Base-by-base conservation (phyloP, 2,797 vertebrate genomes). In the Galaxias olidus region DNA sequence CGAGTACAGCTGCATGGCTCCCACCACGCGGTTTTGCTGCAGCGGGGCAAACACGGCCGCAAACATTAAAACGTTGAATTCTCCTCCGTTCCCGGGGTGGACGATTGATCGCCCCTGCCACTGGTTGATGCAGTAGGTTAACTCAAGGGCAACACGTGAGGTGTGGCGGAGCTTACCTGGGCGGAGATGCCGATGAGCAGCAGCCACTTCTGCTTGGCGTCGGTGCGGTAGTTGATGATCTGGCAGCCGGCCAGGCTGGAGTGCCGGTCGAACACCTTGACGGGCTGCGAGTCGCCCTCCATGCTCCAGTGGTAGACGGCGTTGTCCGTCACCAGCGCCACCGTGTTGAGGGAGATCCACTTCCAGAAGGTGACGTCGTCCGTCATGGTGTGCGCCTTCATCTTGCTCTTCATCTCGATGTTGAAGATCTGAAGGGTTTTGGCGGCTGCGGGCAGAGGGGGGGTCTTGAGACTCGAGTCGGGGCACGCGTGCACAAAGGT, bases 381-480 rank as follows among this genome's bases (percentile, higher is more conserved):
- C 0, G 96, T 98, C 97, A 99, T 99, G 57, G 97, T 99, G 82
- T 99, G 97, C 17, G 96, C 97, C 89, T 99, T 99, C 97, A 99
- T 99, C 91, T 99, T 99, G 85, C 96, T 99, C 92, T 99, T 99
- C 97, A 98, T 99, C 85, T 98, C 97, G 66, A 99, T 99, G 89
- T 99, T 99, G 87, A 99, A 98, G 89, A 98, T 98, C 87, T 98
- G 97, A 88, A 99, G 96, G 7, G 97, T 99, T 92, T 98, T 99
- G 76, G 95, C 95, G 70, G 97, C 97, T 99, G 87, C 43, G 54
- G 55, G 50, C 6, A 8, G 47, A 44, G 47, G 56, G 45, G 42
- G 7, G 43, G 47, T 13, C 78, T 47, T 40, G 60, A 60, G 6
- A 56, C 13, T 1, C 18, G 41, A 11, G 3, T 44, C 53, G 55